Base-by-base conservation (phyloP, 1,140 invertebrate species). In the Druon quercuslanigerum region DNA sequence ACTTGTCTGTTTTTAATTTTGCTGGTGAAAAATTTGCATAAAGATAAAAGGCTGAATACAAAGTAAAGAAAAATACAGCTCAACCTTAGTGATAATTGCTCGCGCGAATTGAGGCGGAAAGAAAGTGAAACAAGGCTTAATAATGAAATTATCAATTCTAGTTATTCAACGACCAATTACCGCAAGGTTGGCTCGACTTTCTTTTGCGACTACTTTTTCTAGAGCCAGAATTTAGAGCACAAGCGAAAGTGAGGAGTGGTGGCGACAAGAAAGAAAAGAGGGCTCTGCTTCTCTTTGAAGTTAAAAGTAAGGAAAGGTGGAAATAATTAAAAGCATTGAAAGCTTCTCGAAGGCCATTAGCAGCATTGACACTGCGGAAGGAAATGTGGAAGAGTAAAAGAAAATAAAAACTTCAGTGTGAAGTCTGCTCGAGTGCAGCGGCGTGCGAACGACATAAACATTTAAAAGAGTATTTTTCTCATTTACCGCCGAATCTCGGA, bases 241-340 rank as follows among this genome's bases (percentile, higher is more conserved):
- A 70, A 66, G 46, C 19, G 66, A 78, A 80, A 77, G 77, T 73
- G 74, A 71, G 19, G 71, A 70, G 17, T 19, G 13, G 60, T 46
- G 19, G 51, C 19, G 71, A 66, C 74, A 51, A 57, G 73, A 76
- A 79, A 75, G 50, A 75, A 74, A 75, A 79, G 79, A 60, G 76
- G 73, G 73, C 66, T 75, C 52, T 50, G 17, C 51, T 50, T 46
- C 72, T 80, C 87, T 88, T 89, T 89, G 84, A 89, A 88, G 86
- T 88, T 73, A 76, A 78, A 74, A 73, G 79, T 82, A 83, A 83
- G 78, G 75, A 85, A 83, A 84, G 84, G 84, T 86, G 85, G 84
- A 89, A 86, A 90, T 90, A 89, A 90, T 90, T 89, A 89, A 88
- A 88, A 88, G 84, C 83, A 85, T 84, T 86, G 83, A 87, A 87